Percentiles rank a stretch among this genome's conserved stretches.
These are phyloP conservation scores for Poecilia velifera DNA, from an alignment of 2,797 vertebrate genomes.

Conservation along the genomic window DNA sequence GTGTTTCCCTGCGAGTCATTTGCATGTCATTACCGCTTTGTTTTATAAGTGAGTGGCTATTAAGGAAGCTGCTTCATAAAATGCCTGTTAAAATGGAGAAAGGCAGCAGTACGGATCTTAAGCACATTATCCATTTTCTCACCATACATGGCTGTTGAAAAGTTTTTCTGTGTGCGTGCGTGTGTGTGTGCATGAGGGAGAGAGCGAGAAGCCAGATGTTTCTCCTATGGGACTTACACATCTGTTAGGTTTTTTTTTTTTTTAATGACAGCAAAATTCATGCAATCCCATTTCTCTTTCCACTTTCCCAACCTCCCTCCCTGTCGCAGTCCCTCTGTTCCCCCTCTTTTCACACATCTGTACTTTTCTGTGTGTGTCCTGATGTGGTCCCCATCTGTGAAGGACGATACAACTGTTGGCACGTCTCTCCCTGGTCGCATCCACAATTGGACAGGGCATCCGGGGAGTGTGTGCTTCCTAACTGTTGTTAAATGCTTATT, in stretches of 20 bases:
- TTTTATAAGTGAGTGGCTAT: constrained; percentile 83
- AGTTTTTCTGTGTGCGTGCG: constrained; percentile 31
- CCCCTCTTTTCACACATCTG: constrained; percentile 82
- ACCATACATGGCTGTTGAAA: constrained; percentile 64
- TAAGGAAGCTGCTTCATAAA: constrained; percentile 81
- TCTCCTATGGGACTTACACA: constrained; percentile 89
- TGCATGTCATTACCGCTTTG: constrained; percentile 83
- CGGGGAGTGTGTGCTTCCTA: constrained; percentile 22
- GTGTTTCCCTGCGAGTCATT: constrained; percentile 81
- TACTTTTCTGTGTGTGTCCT: constrained; percentile 70
- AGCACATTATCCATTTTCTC: constrained; percentile 71
- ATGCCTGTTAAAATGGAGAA: constrained; percentile 79
- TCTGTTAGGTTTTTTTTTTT: constrained; percentile 85
- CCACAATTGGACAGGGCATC: constrained; percentile 43
- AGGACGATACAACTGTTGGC: constrained; percentile 79
- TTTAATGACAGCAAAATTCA: constrained; percentile 89
- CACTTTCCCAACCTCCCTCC: constrained; percentile 65
- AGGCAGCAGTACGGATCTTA: constrained; percentile 77
- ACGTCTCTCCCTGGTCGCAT: constrained; percentile 31
- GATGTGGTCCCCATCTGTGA: constrained; percentile 84
- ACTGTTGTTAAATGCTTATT: constrained; percentile 28
- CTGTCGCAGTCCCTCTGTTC: constrained; percentile 71
- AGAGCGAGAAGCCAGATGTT: constrained; percentile 81
- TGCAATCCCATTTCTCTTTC: constrained; percentile 83
- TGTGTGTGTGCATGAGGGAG: constrained; percentile 4